Evolutionary conservation across 2,113 vertebrate species (phyloP).

Genomic region (Bubalus kerabau): DNA sequence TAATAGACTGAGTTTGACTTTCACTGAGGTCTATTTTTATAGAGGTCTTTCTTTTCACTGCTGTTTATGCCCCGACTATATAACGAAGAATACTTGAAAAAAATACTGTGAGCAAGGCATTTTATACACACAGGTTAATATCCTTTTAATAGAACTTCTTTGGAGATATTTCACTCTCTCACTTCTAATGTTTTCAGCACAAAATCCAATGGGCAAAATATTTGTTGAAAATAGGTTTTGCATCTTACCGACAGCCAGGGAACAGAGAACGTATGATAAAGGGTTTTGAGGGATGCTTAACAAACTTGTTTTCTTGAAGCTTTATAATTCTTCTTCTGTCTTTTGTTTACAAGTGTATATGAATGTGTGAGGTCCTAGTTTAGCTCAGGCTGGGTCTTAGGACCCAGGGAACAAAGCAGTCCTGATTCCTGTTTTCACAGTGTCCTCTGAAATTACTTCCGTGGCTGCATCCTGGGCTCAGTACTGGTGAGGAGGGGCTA

Average conservation of each 20-base stretch:
- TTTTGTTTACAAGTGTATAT: neutral
- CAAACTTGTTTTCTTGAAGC: neutral
- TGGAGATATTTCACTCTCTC: neutral
- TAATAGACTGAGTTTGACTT: neutral
- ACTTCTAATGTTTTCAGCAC: neutral
- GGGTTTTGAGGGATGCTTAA: neutral
- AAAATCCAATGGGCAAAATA: neutral
- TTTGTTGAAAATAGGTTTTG: neutral
- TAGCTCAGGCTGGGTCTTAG: neutral
- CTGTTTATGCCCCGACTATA: neutral
- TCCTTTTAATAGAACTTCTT: neutral
- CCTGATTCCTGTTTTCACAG: neutral
- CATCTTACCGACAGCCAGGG: neutral
- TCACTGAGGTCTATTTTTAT: neutral
- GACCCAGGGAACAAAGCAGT: fast-evolving
- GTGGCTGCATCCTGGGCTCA: neutral
- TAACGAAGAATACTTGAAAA: neutral
- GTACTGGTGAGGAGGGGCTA: fast-evolving
- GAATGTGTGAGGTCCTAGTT: neutral
- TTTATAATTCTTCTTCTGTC: neutral
- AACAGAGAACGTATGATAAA: neutral
- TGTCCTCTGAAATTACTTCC: neutral
- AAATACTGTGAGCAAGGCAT: neutral
- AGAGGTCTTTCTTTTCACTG: neutral
- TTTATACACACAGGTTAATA: neutral